Evolutionary conservation across 2,888 invertebrate genomes (phyloP), one percentile per base, ranked within the genome.

Genomic region (Crematogaster levior): DNA sequence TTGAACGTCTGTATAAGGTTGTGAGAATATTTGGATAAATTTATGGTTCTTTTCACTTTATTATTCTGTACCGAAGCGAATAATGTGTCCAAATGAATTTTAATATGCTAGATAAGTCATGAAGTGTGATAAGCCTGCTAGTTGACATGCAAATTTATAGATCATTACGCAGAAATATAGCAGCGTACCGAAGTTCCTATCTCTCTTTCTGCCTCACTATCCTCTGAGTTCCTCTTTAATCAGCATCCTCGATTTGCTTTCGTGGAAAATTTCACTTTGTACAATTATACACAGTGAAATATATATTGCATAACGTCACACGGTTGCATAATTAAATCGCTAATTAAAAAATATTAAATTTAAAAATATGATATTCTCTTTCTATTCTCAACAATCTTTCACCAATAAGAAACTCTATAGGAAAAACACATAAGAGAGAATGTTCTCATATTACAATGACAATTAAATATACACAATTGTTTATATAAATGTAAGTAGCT

Each of bases 101-200:
- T 40, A 61, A 10, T 56, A 79, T 48, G 48, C 53, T n/a, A 3
- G 9, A 75, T 21, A 37, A 51, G 58, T 53, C 79, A 48, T 37
- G 80, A 66, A 74, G 37, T 46, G 70, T 51, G 84, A 75, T 61
- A 80, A 72, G 58, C 51, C 60, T n/a, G 48, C 48, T 51, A 70
- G 82, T 75, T 84, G 85, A 66, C 75, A 66, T 58, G 60, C 81
- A 68, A 86, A 86, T 87, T 87, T 83, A 80, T 88, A 88, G 84
- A 88, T 88, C 84, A 88, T 74, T 66, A 65, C 48, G 30, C 82
- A 72, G 84, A 88, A 88, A 84, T 86, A 80, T 80, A 66, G 72
- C 37, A 61, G 73, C 70, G 66, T 56, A 63, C 51, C 61, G 66
- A 15, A 65, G 9, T 61, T 73, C 37, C 27, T 70, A 30, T 43